These are phyloP conservation scores for Spea multiplicata DNA, from an alignment of 2,113 vertebrate species.

Conservation along the genomic window DNA sequence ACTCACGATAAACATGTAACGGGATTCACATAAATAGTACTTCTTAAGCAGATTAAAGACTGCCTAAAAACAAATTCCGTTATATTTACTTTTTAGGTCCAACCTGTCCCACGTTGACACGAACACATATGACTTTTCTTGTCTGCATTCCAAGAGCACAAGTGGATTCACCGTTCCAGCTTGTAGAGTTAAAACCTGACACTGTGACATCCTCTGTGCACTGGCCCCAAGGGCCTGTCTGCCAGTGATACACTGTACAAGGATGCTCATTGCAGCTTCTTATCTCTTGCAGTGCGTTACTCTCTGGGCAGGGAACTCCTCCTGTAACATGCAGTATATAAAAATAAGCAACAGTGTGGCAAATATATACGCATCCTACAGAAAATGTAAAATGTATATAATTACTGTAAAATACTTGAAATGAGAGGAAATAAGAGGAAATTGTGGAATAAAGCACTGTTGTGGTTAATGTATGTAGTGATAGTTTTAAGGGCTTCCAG, in stretches of 20 bases:
- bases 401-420: no score
- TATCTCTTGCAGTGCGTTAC: slow-evolving; percentile 81
- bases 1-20: no score
- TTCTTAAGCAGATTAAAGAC: no score
- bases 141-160: slow-evolving; percentile 91
- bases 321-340: slow-evolving; percentile 63
- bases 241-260: slow-evolving; percentile 96
- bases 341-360: no score
- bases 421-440: no score
- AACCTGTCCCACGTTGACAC: slow-evolving; percentile 96
- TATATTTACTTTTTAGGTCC: slow-evolving; percentile 91
- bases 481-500: no score
- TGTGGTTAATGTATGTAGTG: no score
- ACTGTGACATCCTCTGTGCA: slow-evolving; percentile 86
- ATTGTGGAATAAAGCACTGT: no score
- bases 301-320: slow-evolving; percentile 83
- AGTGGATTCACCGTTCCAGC: slow-evolving; percentile 65
- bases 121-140: slow-evolving; percentile 94
- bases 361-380: no score
- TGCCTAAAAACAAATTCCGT: not conserved
- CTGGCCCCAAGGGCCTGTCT: slow-evolving; percentile 86
- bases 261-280: slow-evolving; percentile 93
- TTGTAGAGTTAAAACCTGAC: slow-evolving; percentile 74
- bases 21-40: no score
- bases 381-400: no score